Evolutionary conservation across 2,113 vertebrate species (phyloP).

Genomic region (Bothrops jararaca): DNA sequence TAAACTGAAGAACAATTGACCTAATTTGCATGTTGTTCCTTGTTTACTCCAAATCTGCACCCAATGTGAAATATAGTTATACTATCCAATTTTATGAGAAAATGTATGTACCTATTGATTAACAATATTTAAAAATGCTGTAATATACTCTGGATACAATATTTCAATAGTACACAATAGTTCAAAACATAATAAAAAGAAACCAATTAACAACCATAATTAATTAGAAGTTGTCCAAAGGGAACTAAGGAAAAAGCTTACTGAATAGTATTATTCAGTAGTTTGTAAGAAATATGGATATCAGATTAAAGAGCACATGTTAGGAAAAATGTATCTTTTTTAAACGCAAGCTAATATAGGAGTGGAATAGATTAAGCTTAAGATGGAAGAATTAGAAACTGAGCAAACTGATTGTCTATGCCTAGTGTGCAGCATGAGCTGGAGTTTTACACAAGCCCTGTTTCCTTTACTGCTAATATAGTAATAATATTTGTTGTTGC

Average conservation of each 20-base stretch:
- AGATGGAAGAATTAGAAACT: background rate
- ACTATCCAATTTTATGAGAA: background rate
- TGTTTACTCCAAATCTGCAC: background rate
- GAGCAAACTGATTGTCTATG: background rate
- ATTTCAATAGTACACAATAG: background rate
- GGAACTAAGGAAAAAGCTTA: background rate
- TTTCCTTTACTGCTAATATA: background rate
- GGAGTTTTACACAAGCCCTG: background rate
- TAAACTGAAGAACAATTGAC: background rate
- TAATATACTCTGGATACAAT: background rate
- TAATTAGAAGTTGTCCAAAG: background rate
- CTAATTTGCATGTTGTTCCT: background rate
- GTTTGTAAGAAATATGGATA: background rate
- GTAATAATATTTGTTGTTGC: background rate
- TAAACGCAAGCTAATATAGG: background rate
- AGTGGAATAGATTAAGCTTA: background rate
- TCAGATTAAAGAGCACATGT: background rate
- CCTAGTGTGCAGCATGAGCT: background rate
- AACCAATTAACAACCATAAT: background rate
- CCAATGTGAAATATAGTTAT: background rate
- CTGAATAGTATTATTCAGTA: background rate
- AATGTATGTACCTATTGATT: background rate
- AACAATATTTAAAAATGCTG: background rate
- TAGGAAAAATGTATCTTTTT: background rate
- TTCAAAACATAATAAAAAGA: background rate